A percentile compares a stretch with the other conserved stretches of the same genome.
Evolutionary conservation across 2,797 vertebrate genomes (phyloP).

Genomic region (Protosalanx chinensis): DNA sequence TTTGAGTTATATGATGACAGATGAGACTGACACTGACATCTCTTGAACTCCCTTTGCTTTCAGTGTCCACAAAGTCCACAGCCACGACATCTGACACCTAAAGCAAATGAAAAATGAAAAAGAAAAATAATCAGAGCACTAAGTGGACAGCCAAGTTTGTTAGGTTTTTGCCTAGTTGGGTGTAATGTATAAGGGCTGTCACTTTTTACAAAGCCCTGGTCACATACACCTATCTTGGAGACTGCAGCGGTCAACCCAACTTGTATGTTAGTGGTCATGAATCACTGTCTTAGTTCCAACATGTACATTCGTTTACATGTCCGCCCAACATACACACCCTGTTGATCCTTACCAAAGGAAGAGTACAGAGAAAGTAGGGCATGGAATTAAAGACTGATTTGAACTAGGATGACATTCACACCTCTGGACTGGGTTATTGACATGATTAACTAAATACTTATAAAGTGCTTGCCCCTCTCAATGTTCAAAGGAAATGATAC

Average conservation of each 20-base stretch:
- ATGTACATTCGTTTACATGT: background rate
- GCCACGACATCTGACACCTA: slow-evolving; percentile 31
- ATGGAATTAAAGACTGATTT: slow-evolving; percentile 14
- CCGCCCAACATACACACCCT: background rate
- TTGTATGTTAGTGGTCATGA: background rate
- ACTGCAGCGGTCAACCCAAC: background rate
- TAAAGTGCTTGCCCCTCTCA: too few relatives aligned
- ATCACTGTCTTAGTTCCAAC: background rate
- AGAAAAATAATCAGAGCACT: slow-evolving; percentile 61
- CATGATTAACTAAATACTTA: too few relatives aligned
- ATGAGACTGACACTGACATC: slow-evolving; percentile 51
- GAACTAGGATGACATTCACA: too few relatives aligned
- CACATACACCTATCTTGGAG: background rate
- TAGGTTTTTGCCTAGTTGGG: slow-evolving; percentile 49
- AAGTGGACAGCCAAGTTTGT: slow-evolving; percentile 52
- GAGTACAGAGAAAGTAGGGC: slow-evolving; percentile 34
- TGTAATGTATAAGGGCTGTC: slow-evolving; percentile 44
- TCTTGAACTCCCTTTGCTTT: slow-evolving; percentile 40
- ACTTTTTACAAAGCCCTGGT: slow-evolving; percentile 31
- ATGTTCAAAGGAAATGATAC: too few relatives aligned
- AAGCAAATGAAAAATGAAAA: slow-evolving; percentile 55
- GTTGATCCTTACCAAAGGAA: slow-evolving; percentile 35
- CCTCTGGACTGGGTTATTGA: too few relatives aligned
- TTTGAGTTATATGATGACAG: slow-evolving; percentile 53
- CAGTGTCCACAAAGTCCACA: slow-evolving; percentile 31